Conservation (phyloP, 2,888 invertebrate genomes). For the Thereva nobilitata region DNA sequence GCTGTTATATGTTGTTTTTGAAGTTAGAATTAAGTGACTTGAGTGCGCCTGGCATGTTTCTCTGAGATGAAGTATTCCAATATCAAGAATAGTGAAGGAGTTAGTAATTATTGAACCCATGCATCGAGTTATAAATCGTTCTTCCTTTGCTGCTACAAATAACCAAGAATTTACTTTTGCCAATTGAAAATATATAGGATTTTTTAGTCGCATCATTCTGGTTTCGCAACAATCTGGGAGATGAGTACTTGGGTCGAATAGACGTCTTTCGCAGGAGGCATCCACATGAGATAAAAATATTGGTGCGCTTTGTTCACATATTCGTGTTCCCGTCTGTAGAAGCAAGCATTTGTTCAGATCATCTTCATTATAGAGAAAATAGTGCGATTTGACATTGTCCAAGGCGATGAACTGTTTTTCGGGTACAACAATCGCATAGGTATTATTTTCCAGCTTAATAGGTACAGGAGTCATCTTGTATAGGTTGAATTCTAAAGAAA, state of each 20-base stretch:
- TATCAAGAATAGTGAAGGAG: too few relatives aligned
- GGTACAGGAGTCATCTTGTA: conserved; percentile 14
- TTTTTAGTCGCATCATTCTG: too few relatives aligned
- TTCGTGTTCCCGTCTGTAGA: too few relatives aligned
- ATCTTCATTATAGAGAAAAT: neutral
- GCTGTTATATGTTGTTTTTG: too few relatives aligned
- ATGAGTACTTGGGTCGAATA: conserved; percentile 3
- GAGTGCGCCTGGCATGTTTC: too few relatives aligned
- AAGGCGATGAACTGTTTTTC: neutral
- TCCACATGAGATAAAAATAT: too few relatives aligned
- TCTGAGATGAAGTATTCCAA: too few relatives aligned
- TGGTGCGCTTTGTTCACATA: too few relatives aligned
- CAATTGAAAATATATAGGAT: too few relatives aligned
- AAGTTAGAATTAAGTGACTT: too few relatives aligned
- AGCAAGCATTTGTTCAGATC: neutral
- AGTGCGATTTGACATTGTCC: neutral
- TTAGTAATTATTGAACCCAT: too few relatives aligned
- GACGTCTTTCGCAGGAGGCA: neutral
- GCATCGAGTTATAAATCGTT: too few relatives aligned
- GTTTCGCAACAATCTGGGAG: conserved; percentile 5
- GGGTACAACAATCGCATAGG: neutral
- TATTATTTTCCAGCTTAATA: neutral
- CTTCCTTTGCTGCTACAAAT: conserved; percentile 3
- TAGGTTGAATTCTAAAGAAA: neutral
- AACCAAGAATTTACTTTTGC: neutral